Evolutionary conservation across 2,888 invertebrate genomes (phyloP), one percentile per base, ranked within the genome.

Genomic region (Meiosimyza platycephala): DNA sequence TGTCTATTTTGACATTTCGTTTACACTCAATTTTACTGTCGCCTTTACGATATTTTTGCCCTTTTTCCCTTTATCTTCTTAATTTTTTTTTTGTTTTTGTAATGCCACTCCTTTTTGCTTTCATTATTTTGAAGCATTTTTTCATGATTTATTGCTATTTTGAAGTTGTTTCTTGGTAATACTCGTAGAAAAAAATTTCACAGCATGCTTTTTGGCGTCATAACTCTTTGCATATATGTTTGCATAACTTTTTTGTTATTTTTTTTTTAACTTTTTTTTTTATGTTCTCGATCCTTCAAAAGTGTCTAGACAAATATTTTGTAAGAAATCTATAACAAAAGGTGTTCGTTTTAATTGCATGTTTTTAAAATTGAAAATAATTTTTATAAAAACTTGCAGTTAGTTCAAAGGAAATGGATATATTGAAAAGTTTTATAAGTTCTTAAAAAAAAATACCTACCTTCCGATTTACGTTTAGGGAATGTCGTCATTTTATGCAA

Each of bases 1-100:
- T 64, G 64, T 64, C 64, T 51, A 64, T 64, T 64, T 51, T 51
- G 64, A 64, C 64, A 64, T 64, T 64, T 64, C 28, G 64, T 64
- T 51, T 22, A 11, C 50, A 60, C 18, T 12, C 28, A 28, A 22
- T 60, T 60, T 28, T 59, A 13, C 59, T 60, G 15, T 6, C 22
- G 15, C 12, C 22, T 28, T 18, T 64, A 6, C 63, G 12, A 9
- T 47, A 15, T 13, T 9, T 40, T 47, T 18, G 55, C 18, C 40
- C 13, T 48, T 16, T 48, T 18, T 47, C 40, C 12, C 9, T 16
- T 18, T 6, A 12, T 40, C 9, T 40, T 40, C 4, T 15, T 16
- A 9, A 1, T 3, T 59, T 59, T 40, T 40, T 40, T 40, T 40
- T 40, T 40, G 40, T 9, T 40, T 40, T 40, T 40, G 40, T 40